Evolutionary conservation across 2,113 vertebrate species (phyloP).

Genomic region (Empidonax alnorum): DNA sequence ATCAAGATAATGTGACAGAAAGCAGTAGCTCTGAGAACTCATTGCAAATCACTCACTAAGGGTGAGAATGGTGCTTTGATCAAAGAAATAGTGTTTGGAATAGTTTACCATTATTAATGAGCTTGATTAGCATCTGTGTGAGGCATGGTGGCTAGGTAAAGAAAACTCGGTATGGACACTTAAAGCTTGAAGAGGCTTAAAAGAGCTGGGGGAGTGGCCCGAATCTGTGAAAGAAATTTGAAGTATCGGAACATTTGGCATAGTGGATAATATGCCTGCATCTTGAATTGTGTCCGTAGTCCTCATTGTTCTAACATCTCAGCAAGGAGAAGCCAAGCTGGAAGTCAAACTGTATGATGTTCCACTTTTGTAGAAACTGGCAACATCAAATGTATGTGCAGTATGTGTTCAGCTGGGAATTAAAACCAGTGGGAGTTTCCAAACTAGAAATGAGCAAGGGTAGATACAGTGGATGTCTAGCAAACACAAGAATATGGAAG

Average conservation of each 20-base stretch:
- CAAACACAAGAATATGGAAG: neutral
- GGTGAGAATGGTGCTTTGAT: neutral
- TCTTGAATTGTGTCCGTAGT: neutral
- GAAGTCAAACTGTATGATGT: neutral
- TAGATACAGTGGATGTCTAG: neutral
- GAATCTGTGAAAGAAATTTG: neutral
- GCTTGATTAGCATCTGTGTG: neutral
- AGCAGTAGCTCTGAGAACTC: neutral
- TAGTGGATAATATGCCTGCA: fast-evolving
- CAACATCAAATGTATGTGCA: neutral
- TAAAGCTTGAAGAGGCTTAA: neutral
- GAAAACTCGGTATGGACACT: neutral
- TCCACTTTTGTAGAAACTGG: neutral
- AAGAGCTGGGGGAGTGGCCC: neutral
- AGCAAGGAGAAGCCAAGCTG: neutral
- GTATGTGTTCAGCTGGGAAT: neutral
- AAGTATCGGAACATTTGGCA: neutral
- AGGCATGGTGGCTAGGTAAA: neutral
- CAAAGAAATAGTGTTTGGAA: neutral
- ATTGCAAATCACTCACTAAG: neutral
- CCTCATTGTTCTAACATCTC: neutral
- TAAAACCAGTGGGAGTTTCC: neutral
- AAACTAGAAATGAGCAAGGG: neutral
- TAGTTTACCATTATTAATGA: neutral
- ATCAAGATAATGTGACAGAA: neutral